Conservation (phyloP, 2,113 vertebrate species). For the Arvicanthis niloticus region DNA sequence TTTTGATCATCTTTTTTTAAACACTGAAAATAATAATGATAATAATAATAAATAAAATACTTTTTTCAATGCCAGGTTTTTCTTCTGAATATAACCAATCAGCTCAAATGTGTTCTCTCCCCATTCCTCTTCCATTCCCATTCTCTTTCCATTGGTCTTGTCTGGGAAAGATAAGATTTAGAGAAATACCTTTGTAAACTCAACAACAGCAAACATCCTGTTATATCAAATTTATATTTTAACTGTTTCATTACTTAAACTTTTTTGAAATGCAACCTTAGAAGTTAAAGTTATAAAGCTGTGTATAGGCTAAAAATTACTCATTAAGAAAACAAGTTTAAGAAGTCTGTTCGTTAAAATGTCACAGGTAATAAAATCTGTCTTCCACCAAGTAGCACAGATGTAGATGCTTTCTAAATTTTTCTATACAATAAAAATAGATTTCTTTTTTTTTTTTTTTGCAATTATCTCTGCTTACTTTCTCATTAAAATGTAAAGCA, state of each 20-base stretch:
- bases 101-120: neutral
- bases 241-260: slow-evolving; percentile 32
- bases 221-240: slow-evolving; percentile 47
- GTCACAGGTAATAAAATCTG: slow-evolving; percentile 63
- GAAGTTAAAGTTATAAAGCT: slow-evolving; percentile 51
- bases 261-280: slow-evolving; percentile 28
- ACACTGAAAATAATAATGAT: neutral
- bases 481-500: slow-evolving; percentile 59
- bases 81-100: slow-evolving; percentile 24
- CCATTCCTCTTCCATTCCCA: too few relatives aligned
- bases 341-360: slow-evolving; percentile 71
- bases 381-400: slow-evolving; percentile 64
- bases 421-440: slow-evolving; percentile 64
- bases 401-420: slow-evolving; percentile 40
- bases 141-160: neutral
- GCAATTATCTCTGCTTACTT: neutral
- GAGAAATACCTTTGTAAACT: neutral
- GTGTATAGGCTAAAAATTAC: slow-evolving; percentile 36
- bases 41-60: neutral
- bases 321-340: slow-evolving; percentile 38
- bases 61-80: neutral
- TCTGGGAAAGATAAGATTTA: neutral
- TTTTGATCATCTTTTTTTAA: slow-evolving; percentile 14
- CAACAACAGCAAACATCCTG: neutral
- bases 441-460: slow-evolving; percentile 58